Conservation (phyloP, 2,888 invertebrate genomes). For the Limulus polyphemus region DNA sequence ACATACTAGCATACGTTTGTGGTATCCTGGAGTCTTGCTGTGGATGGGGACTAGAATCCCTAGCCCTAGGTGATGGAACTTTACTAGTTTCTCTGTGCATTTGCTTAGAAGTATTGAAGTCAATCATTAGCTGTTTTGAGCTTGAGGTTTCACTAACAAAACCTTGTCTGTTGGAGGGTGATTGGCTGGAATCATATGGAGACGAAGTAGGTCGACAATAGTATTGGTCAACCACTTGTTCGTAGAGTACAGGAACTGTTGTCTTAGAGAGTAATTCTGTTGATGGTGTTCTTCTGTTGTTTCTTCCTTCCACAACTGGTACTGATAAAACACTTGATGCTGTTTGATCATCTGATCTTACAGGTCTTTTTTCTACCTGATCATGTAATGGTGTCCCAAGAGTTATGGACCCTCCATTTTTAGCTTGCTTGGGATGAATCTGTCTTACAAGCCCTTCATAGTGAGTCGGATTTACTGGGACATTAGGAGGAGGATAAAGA, state of each 20-base stretch:
- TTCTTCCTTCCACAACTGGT: not conserved
- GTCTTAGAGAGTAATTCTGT: conserved; percentile 11
- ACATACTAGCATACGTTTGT: conserved; percentile 22
- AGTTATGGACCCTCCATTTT: conserved; percentile 64
- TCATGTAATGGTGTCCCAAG: conserved; percentile 67
- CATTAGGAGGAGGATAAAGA: conserved; percentile 11
- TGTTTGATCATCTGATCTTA: not conserved
- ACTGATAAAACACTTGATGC: not conserved
- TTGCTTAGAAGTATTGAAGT: conserved; percentile 92
- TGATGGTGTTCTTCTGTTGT: not conserved
- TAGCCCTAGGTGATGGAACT: conserved; percentile 27
- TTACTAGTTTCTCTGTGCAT: conserved; percentile 49
- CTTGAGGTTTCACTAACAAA: conserved; percentile 34
- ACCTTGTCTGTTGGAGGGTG: conserved; percentile 28
- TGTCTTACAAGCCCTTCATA: conserved; percentile 38
- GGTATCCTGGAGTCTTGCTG: conserved; percentile 21
- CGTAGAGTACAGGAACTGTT: conserved; percentile 21
- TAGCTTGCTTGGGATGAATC: conserved; percentile 34
- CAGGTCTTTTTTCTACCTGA: conserved; percentile 3
- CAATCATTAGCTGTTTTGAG: conserved; percentile 71
- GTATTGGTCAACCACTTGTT: conserved; percentile 23
- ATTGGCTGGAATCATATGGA: too few relatives aligned
- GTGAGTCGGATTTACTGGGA: conserved; percentile 10
- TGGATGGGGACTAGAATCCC: conserved; percentile 23
- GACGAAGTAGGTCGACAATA: conserved; percentile 25